Percentiles rank a stretch among this genome's conserved stretches.
phyloP scores from a whole-genome alignment of 2,888 invertebrate genomes.

The Heteromurus nitidus region DNA sequence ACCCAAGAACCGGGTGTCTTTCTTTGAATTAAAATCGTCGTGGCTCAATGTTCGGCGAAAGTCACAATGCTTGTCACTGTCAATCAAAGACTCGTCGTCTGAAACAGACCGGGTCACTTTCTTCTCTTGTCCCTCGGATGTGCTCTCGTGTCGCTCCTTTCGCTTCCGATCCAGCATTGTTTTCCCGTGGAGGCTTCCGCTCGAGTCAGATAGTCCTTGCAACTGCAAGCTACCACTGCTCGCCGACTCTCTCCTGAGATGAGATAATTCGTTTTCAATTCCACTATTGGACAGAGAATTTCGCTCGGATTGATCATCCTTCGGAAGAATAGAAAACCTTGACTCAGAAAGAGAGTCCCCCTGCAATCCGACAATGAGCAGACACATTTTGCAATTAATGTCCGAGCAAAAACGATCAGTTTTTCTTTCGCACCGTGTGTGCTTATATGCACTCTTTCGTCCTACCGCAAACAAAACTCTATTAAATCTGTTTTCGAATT shows the following conservation, averaged over 20 bases:
- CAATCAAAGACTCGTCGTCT: slow-evolving; percentile 65
- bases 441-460: background rate
- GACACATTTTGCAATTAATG: slow-evolving; percentile 36
- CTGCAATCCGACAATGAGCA: slow-evolving; percentile 54
- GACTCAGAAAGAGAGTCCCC: slow-evolving; percentile 68
- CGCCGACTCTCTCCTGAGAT: slow-evolving; percentile 29
- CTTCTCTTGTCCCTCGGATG: slow-evolving; percentile 79
- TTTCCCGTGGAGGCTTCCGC: slow-evolving; percentile 55
- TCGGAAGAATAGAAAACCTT: slow-evolving; percentile 61
- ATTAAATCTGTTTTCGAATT: slow-evolving; percentile 14
- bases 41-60: slow-evolving; percentile 66
- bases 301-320: slow-evolving; percentile 50
- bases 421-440: background rate
- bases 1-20: slow-evolving; percentile 26
- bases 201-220: slow-evolving; percentile 45
- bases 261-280: slow-evolving; percentile 41
- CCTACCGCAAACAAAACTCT: slow-evolving; percentile 47
- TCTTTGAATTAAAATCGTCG: slow-evolving; percentile 59
- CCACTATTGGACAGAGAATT: background rate
- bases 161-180: slow-evolving; percentile 77
- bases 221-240: slow-evolving; percentile 20
- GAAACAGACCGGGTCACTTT: slow-evolving; percentile 76
- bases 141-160: slow-evolving; percentile 81
- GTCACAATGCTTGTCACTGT: slow-evolving; percentile 55
- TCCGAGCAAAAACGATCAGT: slow-evolving; percentile 23